phyloP scores from a whole-genome alignment of 2,113 vertebrate species.

The Tupaia chinensis region DNA sequence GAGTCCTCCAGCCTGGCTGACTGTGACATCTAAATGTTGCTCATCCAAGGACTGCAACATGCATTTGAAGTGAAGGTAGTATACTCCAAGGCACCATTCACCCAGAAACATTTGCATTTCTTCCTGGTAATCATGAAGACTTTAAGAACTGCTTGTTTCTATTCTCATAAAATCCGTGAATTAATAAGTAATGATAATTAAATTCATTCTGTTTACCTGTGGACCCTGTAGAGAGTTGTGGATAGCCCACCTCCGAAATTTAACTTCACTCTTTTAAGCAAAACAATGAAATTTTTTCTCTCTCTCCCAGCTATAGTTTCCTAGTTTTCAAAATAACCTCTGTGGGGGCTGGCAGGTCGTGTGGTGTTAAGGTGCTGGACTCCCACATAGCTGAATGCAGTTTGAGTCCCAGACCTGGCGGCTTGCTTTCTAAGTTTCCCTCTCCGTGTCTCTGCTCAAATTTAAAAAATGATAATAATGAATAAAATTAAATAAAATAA shows the following conservation, averaged over 20 bases:
- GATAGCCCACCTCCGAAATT: not conserved
- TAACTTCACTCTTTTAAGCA: constrained; percentile 23
- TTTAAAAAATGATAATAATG: too few species aligned
- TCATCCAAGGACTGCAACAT: constrained; percentile 2
- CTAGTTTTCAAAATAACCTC: constrained; percentile 57
- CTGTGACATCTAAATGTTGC: constrained; percentile 20
- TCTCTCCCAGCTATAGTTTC: not conserved
- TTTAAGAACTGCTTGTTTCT: not conserved
- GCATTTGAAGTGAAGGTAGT: constrained; percentile 47
- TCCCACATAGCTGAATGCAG: too few species aligned
- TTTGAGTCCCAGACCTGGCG: too few species aligned
- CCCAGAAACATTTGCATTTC: constrained; percentile 24
- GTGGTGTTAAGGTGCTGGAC: too few species aligned
- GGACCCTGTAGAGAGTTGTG: not conserved
- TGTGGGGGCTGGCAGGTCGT: not conserved
- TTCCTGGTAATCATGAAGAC: not conserved
- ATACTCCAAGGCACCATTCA: not conserved
- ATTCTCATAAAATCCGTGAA: constrained; percentile 23
- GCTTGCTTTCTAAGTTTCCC: too few species aligned
- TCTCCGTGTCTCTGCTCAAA: too few species aligned
- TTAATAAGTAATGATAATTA: constrained; percentile 7
- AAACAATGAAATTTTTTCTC: not conserved
- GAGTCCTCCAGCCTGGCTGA: not conserved
- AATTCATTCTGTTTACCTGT: constrained; percentile 38
- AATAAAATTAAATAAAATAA: too few species aligned